Conservation (phyloP, 2,888 invertebrate species). For the Gastrophysa polygoni region DNA sequence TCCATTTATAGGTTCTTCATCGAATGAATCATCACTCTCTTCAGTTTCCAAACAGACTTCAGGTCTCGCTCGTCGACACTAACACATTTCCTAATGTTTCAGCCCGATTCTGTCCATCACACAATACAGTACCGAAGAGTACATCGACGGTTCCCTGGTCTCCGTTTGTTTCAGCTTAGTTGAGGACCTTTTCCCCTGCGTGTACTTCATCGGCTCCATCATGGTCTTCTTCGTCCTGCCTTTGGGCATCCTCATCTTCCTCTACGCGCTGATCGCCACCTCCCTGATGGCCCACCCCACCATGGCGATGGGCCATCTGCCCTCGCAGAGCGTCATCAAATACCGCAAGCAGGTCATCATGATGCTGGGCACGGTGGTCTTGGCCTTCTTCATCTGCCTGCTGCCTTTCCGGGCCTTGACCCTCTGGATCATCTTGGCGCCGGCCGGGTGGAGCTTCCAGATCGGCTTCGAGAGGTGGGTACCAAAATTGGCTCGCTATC, state of each 20-base stretch:
- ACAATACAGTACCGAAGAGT: slow-evolving; percentile 73
- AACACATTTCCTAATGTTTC: slow-evolving; percentile 55
- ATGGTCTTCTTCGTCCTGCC: slow-evolving; percentile 86
- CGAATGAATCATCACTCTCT: too few species aligned
- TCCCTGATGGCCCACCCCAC: slow-evolving; percentile 79
- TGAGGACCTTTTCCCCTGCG: slow-evolving; percentile 76
- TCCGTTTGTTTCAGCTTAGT: slow-evolving; percentile 84
- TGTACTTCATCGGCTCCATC: slow-evolving; percentile 82
- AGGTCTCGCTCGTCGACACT: too few species aligned
- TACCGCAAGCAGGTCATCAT: slow-evolving; percentile 83
- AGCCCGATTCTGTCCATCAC: slow-evolving; percentile 87
- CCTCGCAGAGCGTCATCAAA: slow-evolving; percentile 66
- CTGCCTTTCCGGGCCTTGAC: slow-evolving; percentile 88
- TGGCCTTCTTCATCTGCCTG: slow-evolving; percentile 89
- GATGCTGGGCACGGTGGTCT: slow-evolving; percentile 88
- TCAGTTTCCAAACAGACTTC: too few species aligned
- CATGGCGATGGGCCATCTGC: slow-evolving; percentile 65
- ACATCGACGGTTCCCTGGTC: slow-evolving; percentile 73
- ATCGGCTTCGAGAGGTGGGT: slow-evolving; percentile 70
- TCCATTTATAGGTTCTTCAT: too few species aligned
- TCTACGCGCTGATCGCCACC: slow-evolving; percentile 85
- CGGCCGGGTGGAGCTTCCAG: slow-evolving; percentile 64
- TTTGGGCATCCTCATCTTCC: slow-evolving; percentile 75
- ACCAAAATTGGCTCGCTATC: too few species aligned
- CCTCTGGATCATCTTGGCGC: slow-evolving; percentile 83